phyloP scores from a whole-genome alignment of 2,797 vertebrate genomes.

The Ispidina picta region DNA sequence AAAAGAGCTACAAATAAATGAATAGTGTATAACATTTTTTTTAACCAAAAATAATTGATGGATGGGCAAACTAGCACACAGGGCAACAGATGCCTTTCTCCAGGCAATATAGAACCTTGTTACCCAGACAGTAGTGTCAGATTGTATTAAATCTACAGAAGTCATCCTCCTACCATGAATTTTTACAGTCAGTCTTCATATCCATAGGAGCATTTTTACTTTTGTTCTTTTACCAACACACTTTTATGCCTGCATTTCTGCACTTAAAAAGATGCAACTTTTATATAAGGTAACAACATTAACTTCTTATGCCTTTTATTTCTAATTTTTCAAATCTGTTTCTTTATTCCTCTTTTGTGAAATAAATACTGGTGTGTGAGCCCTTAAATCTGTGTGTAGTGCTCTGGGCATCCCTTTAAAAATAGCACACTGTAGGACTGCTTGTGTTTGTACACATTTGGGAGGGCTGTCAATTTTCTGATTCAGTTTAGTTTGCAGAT shows the following conservation, averaged over 20 bases:
- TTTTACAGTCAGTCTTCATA: not conserved
- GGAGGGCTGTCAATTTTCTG: not conserved
- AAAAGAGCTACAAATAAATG: not conserved
- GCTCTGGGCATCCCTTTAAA: not conserved
- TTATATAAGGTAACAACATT: slow-evolving; percentile 31
- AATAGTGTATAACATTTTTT: not conserved
- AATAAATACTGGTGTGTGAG: not conserved
- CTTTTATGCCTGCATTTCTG: not conserved
- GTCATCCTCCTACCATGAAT: slow-evolving; percentile 19
- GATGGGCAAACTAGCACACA: slow-evolving; percentile 47
- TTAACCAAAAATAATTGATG: slow-evolving; percentile 26
- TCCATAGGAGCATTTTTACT: not conserved
- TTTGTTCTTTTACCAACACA: not conserved
- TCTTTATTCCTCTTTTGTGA: not conserved
- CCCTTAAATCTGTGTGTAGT: not conserved
- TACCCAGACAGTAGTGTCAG: slow-evolving; percentile 69
- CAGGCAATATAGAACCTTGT: slow-evolving; percentile 62
- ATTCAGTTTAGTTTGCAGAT: not conserved
- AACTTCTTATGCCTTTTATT: not conserved
- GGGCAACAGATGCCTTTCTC: slow-evolving; percentile 72
- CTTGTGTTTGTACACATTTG: not conserved
- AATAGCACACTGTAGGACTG: not conserved
- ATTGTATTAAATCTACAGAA: slow-evolving; percentile 60
- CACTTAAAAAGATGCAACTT: slow-evolving; percentile 37
- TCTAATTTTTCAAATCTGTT: not conserved